Conservation (phyloP, 2,113 vertebrate genomes). For the Nothocercus nigrocapillus region DNA sequence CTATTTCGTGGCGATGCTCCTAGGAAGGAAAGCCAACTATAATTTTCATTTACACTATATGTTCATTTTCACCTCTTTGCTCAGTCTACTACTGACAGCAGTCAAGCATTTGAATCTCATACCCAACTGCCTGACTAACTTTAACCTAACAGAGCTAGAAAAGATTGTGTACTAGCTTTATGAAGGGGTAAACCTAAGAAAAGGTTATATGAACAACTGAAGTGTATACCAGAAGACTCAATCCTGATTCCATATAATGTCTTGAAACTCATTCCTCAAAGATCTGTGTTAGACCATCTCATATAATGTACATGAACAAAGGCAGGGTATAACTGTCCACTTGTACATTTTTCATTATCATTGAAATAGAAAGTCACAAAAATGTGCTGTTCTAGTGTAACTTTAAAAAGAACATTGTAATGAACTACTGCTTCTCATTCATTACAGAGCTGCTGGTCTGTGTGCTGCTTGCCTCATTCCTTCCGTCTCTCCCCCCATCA, state of each 20-base stretch:
- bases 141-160: neutral
- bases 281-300: neutral
- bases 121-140: neutral
- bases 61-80: neutral
- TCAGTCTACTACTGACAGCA: neutral
- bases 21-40: slow-evolving; percentile 40
- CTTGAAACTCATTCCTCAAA: neutral
- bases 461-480: neutral
- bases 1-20: slow-evolving; percentile 94
- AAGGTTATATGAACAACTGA: neutral
- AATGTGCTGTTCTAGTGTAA: neutral
- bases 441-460: too few species aligned
- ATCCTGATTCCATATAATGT: neutral
- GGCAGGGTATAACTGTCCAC: neutral
- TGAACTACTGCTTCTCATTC: neutral
- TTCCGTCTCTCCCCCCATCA: neutral
- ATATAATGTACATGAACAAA: neutral
- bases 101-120: neutral
- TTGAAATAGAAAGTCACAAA: neutral
- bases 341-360: rapidly evolving
- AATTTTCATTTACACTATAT: neutral
- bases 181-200: neutral
- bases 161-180: rapidly evolving
- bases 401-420: neutral
- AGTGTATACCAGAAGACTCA: neutral